Base-by-base conservation (phyloP, 2,797 vertebrate species). In the Protonibea diacanthus region DNA sequence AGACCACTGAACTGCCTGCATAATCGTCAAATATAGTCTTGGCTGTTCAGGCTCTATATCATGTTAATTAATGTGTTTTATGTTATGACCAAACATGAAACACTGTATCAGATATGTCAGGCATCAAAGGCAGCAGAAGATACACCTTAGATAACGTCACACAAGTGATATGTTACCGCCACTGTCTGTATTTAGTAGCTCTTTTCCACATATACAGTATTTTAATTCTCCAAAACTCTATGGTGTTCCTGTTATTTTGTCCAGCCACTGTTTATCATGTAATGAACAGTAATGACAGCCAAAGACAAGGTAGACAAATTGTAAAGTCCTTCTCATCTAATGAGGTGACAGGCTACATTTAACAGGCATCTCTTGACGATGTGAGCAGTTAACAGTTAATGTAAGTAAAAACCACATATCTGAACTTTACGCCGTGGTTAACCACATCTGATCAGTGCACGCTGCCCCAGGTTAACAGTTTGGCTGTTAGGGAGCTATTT, bases 361-460 rank as follows among this genome's bases (percentile, higher is more conserved):
- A 78, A 59, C 66, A 64, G 40, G 21, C 65, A 48, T 74, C 45
- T 71, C 55, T 71, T 69, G 29, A 52, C 56, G 66, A 42, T 57
- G 33, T 70, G 45, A 82, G 65, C 29, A 42, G 64, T 72, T 73
- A 74, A 64, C 58, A 56, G 70, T 75, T 29, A 58, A 74, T 69
- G 15, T 5, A 71, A 51, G 33, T 51, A 58, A 71, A 83, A 71
- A 83, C 76, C 78, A 75, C 59, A 72, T 4, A 74, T 89, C 52
- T 77, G 76, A 77, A 66, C 66, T 61, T 81, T 55, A 76, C 77
- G 57, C 66, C 77, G 66, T 72, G 78, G 84, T 81, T 80, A 86
- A 89, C 84, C 86, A 90, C 40, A 17, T 76, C 66, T 79, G 60
- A 83, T 84, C 33, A 56, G 38, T 48, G 64, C 29, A 57, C 14